Base-by-base conservation (phyloP, 2,888 invertebrate genomes). In the Platynereis dumerilii region DNA sequence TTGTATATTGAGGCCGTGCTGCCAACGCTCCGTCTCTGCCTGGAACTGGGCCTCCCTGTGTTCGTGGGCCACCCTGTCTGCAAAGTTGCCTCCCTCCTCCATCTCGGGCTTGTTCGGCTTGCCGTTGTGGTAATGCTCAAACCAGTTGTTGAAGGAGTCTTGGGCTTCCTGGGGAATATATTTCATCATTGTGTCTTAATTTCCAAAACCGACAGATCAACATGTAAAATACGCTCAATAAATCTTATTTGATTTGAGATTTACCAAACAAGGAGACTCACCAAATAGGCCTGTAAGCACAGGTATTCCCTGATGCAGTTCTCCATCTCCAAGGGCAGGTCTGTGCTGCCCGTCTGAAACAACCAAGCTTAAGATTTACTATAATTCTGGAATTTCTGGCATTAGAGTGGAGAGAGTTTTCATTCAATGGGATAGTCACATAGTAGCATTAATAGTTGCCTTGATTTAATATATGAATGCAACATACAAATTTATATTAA, bases 91-190 rank as follows among this genome's bases (percentile, higher is more conserved):
- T 5, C 76, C 76, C 20, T 69, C 70, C 26, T 67, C 72, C 26
- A 75, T 64, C 1, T 71, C 72, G 2, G 86, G 86, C 65, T 76
- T 74, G 17, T 72, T 67, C 0, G 96, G 96, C 81, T 90, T 90
- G 0, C 89, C 90, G 78, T 92, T 90, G 78, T 93, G 90, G 73
- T 88, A 92, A 77, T 92, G 90, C 71, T 91, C 89, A 74, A 92
- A 92, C 96, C 96, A 96, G 75, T 92, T 91, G 70, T 91, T 90
- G 84, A 94, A 96, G 7, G 91, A 90, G 83, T 95, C 93, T 68
- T 93, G 88, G 2, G 93, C 94, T 77, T 92, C 91, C 87, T 87
- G 74, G n/a, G 20, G 28, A 15, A 28, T 56, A 56, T n/a, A n/a
- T 17, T 53, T 17, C 10, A 17, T 53, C 10, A 20, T 17, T 17